Base-by-base conservation (phyloP, 2,797 vertebrate species). In the Spondyliosoma cantharus region DNA sequence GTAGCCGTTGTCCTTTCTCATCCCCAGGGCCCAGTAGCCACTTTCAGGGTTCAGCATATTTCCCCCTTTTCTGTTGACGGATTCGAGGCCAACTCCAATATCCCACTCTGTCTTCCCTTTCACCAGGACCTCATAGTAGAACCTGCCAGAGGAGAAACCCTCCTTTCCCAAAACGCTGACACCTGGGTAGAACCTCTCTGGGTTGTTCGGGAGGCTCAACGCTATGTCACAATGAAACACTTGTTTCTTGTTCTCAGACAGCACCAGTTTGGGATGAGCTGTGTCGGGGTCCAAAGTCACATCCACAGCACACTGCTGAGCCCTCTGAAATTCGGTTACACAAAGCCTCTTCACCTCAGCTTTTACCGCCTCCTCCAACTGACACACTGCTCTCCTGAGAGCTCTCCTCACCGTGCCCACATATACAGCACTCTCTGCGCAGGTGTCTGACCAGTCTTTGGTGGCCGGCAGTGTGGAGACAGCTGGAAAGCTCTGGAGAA, bases 41-140 rank as follows among this genome's bases (percentile, higher is more conserved):
- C 56, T 82, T 48, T 93, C 90, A 0, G 94, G 94, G 42, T 86
- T 92, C 12, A 93, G 32, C 2, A 65, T 71, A 15, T 81, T 90
- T 3, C 89, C 89, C 46, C 93, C 92, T 88, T 95, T 94, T 69
- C 92, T 90, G 86, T 78, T 91, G 60, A 94, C 82, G 0, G 91
- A 94, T n/a, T 92, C 87, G 16, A 81, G 87, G 7, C 78, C 90
- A 7, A 94, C 88, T 43, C 94, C 94, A 0, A 94, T 20, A 27
- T 93, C 92, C 94, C 94, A 95, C 74, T 94, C 91, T 0, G 89
- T 93, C 86, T 94, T 94, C 37, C 86, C 90, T 29, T 88, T 89
- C 80, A 95, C 94, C 65, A 90, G 85, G 13, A 95, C 94, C 66
- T 94, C 93, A 25, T 78, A 95, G 84, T 94, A 95, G 66, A 94